phyloP scores from a whole-genome alignment of 1,140 invertebrate genomes.

The Bombyx mandarina region DNA sequence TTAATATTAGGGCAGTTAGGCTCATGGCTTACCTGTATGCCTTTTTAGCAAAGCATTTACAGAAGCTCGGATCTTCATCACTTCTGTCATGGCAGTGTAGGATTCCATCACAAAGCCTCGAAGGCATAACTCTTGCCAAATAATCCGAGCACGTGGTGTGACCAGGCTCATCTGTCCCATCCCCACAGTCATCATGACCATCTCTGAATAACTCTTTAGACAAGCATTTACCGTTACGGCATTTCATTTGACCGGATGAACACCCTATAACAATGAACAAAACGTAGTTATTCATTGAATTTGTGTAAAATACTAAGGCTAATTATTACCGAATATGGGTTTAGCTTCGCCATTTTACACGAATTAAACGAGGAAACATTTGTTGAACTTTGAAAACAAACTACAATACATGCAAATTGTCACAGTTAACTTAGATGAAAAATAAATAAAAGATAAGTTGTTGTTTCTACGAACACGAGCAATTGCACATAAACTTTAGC shows the following conservation, averaged over 20 bases:
- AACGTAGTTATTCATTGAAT: neutral
- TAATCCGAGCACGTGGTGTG: conserved; percentile 78
- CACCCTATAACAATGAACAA: conserved; percentile 68
- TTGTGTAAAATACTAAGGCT: too few species aligned
- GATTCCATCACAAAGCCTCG: conserved; percentile 82
- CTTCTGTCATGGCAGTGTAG: conserved; percentile 84
- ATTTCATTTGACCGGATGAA: conserved; percentile 74
- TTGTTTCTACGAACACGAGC: too few species aligned
- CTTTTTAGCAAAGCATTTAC: conserved; percentile 72
- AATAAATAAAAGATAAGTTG: too few species aligned
- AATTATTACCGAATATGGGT: too few species aligned
- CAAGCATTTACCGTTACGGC: conserved; percentile 77
- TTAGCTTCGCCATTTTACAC: too few species aligned
- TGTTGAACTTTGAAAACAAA: too few species aligned
- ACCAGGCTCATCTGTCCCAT: conserved; percentile 79
- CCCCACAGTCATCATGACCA: conserved; percentile 76
- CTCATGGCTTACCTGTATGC: conserved; percentile 32
- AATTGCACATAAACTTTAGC: too few species aligned
- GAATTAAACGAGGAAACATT: too few species aligned
- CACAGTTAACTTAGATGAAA: too few species aligned
- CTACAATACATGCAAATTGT: too few species aligned
- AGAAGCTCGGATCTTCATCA: conserved; percentile 80
- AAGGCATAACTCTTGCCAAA: conserved; percentile 75
- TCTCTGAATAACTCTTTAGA: conserved; percentile 79
- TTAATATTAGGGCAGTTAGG: neutral